Evolutionary conservation across 2,797 vertebrate species (phyloP).

Genomic region (Mallotus villosus): DNA sequence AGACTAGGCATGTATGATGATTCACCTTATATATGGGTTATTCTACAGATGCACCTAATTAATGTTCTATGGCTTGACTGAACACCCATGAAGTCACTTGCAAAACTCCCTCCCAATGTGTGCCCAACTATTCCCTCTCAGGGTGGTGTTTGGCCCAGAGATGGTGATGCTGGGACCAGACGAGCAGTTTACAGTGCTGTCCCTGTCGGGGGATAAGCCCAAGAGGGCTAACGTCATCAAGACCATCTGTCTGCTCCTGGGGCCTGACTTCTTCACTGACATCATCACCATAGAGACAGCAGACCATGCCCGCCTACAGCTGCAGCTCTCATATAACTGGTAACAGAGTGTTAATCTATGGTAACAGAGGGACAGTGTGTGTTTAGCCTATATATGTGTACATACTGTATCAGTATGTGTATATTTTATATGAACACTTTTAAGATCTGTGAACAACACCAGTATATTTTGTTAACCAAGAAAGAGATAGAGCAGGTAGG

Average conservation of each 20-base stretch:
- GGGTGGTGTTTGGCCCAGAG: constrained; percentile 90
- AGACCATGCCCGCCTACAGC: constrained; percentile 88
- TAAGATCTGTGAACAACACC: too few species aligned
- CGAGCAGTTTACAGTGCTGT: constrained; percentile 89
- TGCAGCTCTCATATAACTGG: constrained; percentile 94
- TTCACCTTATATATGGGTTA: not conserved
- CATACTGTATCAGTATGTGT: too few species aligned
- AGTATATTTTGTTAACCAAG: too few species aligned
- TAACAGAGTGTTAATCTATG: constrained; percentile 42
- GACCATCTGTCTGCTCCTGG: constrained; percentile 85
- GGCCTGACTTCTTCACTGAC: constrained; percentile 90
- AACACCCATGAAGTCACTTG: too few species aligned
- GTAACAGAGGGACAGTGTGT: not conserved
- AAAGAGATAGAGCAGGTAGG: too few species aligned
- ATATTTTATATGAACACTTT: too few species aligned
- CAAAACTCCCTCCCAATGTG: too few species aligned
- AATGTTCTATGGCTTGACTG: too few species aligned
- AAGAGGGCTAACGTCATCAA: constrained; percentile 86
- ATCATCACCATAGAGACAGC: constrained; percentile 90
- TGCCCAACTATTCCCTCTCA: constrained; percentile 39
- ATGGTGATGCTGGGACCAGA: constrained; percentile 88
- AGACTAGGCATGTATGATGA: too few species aligned
- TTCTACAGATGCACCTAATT: not conserved
- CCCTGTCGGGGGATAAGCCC: constrained; percentile 86
- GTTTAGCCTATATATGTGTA: not conserved